Percentiles rank a stretch among this genome's conserved stretches.
These are phyloP conservation scores for Enteromius thamalakanensis DNA, from an alignment of 2,797 vertebrate genomes.

Conservation along the genomic window DNA sequence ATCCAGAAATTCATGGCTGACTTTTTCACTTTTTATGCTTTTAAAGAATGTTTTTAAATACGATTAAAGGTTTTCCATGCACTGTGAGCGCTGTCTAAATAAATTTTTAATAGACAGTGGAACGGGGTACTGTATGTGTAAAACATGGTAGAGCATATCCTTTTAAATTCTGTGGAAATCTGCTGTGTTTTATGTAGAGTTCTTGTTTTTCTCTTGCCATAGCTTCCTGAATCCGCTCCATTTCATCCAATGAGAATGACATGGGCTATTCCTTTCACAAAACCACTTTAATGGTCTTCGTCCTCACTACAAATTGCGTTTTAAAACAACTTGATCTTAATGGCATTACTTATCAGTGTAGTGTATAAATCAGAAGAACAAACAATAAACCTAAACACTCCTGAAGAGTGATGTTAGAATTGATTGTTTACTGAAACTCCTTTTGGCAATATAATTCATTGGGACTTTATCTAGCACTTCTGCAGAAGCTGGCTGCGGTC, in stretches of 20 bases:
- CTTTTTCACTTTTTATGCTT: neutral
- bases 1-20: neutral
- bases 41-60: neutral
- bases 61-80: neutral
- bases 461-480: neutral
- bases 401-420: neutral
- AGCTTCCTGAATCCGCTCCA: neutral
- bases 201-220: neutral
- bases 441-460: neutral
- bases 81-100: neutral
- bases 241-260: neutral
- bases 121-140: neutral
- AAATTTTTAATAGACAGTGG: neutral
- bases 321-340: neutral
- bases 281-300: neutral
- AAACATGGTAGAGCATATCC: neutral
- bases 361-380: neutral
- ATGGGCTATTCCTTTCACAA: neutral
- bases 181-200: neutral
- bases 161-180: neutral
- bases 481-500: neutral
- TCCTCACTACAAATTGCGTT: neutral
- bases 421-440: constrained; percentile 1
- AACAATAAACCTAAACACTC: neutral
- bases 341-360: neutral